Conservation (phyloP, 2,113 vertebrate species). For the Solea senegalensis region DNA sequence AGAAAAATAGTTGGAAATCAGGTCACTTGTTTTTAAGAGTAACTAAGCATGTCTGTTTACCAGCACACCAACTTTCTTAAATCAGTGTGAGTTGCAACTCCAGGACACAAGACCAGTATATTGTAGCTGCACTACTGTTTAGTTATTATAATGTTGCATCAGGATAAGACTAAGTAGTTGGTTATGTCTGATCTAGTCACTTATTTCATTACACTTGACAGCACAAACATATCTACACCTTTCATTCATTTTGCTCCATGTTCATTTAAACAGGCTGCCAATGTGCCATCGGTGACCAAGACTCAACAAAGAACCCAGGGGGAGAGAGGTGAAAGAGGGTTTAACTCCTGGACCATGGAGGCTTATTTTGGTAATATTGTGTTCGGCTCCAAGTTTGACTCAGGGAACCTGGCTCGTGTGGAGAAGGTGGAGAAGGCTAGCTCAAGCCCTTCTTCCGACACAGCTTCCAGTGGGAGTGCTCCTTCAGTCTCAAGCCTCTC, state of each 20-base stretch:
- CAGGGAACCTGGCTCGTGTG: conserved; percentile 90
- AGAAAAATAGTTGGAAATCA: no score
- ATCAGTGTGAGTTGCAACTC: no score
- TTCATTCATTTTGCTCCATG: background rate
- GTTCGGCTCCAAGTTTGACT: conserved; percentile 95
- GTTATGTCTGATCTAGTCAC: no score
- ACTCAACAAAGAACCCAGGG: background rate
- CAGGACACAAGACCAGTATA: no score
- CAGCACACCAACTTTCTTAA: no score
- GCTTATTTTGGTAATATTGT: conserved; percentile 85
- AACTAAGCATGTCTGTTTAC: no score
- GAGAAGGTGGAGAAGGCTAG: conserved; percentile 83
- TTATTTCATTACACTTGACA: no score
- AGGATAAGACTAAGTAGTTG: no score
- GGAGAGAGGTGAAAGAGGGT: conserved; percentile 20
- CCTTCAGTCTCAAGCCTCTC: conserved; percentile 45
- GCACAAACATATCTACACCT: no score
- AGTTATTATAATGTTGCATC: no score
- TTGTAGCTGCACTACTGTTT: no score
- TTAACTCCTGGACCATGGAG: conserved; percentile 77
- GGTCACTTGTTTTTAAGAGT: no score
- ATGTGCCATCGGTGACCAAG: conserved; percentile 30
- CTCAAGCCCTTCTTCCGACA: conserved; percentile 55
- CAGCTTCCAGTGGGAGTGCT: conserved; percentile 21
- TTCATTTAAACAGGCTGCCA: conserved; percentile 13